Conservation (phyloP, 2,888 invertebrate species). For the Germaria angustata region DNA sequence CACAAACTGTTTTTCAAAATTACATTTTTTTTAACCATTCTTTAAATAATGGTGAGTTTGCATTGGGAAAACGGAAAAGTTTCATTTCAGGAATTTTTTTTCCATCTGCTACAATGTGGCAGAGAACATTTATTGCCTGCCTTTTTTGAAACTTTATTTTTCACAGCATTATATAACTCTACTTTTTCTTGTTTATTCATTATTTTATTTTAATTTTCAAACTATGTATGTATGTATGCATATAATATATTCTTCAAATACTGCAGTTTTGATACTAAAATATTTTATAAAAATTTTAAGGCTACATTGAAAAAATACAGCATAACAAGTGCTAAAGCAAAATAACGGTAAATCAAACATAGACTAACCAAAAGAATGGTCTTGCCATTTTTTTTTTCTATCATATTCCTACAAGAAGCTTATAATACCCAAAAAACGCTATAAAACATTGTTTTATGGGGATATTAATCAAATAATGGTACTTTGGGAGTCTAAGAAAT, state of each 20-base stretch:
- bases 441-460: not conserved
- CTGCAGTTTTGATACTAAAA: not conserved
- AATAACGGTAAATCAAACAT: not conserved
- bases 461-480: not conserved
- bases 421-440: not conserved
- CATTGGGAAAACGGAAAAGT: not conserved
- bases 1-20: constrained; percentile 2
- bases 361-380: not conserved
- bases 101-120: constrained; percentile 1
- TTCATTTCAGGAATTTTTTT: not conserved
- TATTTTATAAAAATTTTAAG: not conserved
- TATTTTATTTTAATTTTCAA: not conserved
- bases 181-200: not conserved
- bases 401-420: not conserved
- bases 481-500: not conserved
- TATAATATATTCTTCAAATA: too few species aligned
- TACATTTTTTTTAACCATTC: constrained; percentile 1
- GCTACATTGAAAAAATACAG: not conserved
- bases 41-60: not conserved
- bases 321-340: not conserved
- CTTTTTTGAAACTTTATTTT: not conserved
- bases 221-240: not conserved
- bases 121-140: constrained; percentile 7
- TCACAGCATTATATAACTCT: not conserved
- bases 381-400: not conserved